These are phyloP conservation scores for Drosophila monieri DNA, from an alignment of 2,888 invertebrate species.

Conservation along the genomic window DNA sequence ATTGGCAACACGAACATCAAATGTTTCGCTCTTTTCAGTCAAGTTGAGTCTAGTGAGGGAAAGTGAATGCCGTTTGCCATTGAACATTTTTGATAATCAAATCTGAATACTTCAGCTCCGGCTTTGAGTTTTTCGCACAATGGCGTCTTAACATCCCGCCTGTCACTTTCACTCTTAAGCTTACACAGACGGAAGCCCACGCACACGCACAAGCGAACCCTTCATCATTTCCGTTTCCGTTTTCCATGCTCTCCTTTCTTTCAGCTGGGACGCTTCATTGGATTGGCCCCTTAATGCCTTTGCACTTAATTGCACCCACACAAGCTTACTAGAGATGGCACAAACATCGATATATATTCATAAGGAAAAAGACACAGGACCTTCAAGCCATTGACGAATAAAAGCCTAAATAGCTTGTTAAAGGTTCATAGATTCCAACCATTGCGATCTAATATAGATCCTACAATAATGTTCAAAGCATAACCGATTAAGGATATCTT, in stretches of 20 bases:
- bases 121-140: slow-evolving; percentile 18
- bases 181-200: neutral
- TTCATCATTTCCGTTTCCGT: slow-evolving; percentile 11
- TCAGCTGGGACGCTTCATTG: slow-evolving; percentile 31
- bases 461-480: neutral
- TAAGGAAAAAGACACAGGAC: neutral
- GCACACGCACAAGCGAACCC: neutral
- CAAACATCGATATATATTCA: neutral
- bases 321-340: neutral
- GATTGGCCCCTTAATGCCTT: slow-evolving; percentile 43
- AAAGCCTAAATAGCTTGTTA: neutral
- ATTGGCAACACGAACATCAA: slow-evolving; percentile 6
- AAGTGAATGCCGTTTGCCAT: slow-evolving; percentile 2
- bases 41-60: neutral
- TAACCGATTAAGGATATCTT: neutral
- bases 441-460: neutral
- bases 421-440: neutral
- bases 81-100: slow-evolving; percentile 23
- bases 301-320: slow-evolving; percentile 40
- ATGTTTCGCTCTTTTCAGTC: neutral
- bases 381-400: too few relatives aligned
- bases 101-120: slow-evolving; percentile 14
- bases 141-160: slow-evolving; percentile 23
- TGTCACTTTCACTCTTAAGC: slow-evolving; percentile 17
- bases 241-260: slow-evolving; percentile 1